A percentile compares a stretch with the other conserved stretches of the same genome.
Conservation (phyloP, 53 echinoderm and acorn worm genomes). For the Henricia sp. region DNA sequence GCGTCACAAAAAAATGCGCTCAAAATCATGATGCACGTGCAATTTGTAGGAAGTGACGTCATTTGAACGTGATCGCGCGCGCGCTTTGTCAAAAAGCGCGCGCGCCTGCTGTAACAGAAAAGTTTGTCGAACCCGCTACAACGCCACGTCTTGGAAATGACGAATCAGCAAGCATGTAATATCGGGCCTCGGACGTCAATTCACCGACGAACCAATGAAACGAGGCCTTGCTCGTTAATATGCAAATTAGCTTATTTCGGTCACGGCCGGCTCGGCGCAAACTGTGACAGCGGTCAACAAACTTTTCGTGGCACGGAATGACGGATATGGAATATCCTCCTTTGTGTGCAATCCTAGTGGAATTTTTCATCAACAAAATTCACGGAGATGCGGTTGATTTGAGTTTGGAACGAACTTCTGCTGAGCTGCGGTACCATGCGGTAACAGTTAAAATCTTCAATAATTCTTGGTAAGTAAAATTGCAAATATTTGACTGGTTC, state of each 20-base stretch:
- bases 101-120: background rate
- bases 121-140: conserved; percentile 48
- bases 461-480: too few relatives aligned
- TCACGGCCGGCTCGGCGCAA: conserved; percentile 19
- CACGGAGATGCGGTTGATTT: background rate
- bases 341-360: background rate
- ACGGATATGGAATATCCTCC: background rate
- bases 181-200: background rate
- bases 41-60: too few relatives aligned
- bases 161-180: conserved; percentile 35
- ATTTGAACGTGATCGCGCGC: too few relatives aligned
- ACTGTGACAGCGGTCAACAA: conserved; percentile 43
- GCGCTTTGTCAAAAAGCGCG: too few relatives aligned
- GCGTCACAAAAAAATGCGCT: too few relatives aligned
- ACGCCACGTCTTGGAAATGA: background rate
- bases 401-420: background rate
- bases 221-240: background rate
- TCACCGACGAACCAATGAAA: background rate
- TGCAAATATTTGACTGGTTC: too few relatives aligned
- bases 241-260: conserved; percentile 12
- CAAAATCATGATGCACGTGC: too few relatives aligned
- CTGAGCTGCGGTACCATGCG: background rate
- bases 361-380: background rate
- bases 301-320: conserved; percentile 22
- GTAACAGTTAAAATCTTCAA: too few relatives aligned